Conservation (phyloP, 2,888 invertebrate species). For the Lottia gigantea region DNA sequence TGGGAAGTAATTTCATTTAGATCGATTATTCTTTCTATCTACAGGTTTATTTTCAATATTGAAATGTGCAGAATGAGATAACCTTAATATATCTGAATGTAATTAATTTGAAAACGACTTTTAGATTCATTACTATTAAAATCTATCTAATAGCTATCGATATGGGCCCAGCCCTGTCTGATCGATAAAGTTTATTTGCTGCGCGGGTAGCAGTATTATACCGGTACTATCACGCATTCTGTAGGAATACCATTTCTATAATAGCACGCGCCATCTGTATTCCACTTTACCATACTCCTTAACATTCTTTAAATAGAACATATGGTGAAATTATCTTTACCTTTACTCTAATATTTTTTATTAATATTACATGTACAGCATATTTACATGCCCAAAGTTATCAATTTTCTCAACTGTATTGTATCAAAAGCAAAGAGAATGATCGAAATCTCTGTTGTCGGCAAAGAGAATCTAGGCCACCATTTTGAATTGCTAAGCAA, state of each 20-base stretch:
- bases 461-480: constrained; percentile 15
- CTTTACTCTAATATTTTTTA: no score
- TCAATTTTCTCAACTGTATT: no score
- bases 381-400: no score
- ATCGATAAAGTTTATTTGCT: constrained; percentile 3
- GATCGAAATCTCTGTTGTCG: neutral
- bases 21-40: no score
- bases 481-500: constrained; percentile 26
- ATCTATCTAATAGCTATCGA: constrained; percentile 1
- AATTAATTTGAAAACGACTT: no score
- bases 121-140: neutral
- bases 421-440: neutral
- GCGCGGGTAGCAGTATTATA: neutral
- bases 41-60: no score
- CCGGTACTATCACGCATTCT: constrained; percentile 7
- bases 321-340: neutral
- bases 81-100: no score
- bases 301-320: constrained; percentile 7
- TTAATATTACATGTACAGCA: no score
- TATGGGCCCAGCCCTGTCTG: constrained; percentile 7
- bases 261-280: neutral
- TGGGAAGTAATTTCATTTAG: no score
- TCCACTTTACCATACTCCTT: neutral
- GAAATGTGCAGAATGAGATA: no score
- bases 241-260: neutral